These are phyloP conservation scores for Percopsis transmontana DNA, from an alignment of 2,113 vertebrate genomes.

Conservation along the genomic window DNA sequence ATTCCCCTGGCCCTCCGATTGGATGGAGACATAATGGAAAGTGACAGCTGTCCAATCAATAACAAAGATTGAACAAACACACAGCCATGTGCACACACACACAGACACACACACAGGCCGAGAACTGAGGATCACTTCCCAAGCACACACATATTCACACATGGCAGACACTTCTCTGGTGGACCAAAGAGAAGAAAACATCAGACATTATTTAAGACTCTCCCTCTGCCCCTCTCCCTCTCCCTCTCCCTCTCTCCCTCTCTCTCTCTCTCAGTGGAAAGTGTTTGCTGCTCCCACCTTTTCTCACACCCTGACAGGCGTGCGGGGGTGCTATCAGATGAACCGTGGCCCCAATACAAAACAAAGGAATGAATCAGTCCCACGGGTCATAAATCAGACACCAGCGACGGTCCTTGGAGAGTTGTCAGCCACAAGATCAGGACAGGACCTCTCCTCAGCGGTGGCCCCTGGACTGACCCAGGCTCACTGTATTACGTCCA, in stretches of 20 bases:
- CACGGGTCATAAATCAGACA: too few relatives aligned
- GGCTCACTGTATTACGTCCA: conserved; percentile 61
- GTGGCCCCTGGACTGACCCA: conserved; percentile 42
- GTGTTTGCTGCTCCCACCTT: too few relatives aligned
- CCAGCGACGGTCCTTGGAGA: too few relatives aligned
- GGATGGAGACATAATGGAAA: conserved; percentile 56
- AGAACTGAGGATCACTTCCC: background rate
- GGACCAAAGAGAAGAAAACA: conserved; percentile 18
- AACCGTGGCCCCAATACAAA: too few relatives aligned
- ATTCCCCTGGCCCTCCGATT: conserved; percentile 54
- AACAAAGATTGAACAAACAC: conserved; percentile 27
- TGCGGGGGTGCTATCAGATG: too few relatives aligned
- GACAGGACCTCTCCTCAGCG: conserved; percentile 36
- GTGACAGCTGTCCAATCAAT: conserved; percentile 61
- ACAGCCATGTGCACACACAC: background rate
- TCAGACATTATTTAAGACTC: conserved; percentile 53
- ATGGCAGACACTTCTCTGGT: conserved; percentile 12
- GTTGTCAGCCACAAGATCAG: too few relatives aligned
- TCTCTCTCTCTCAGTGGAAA: background rate
- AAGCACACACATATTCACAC: conserved; percentile 1
- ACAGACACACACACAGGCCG: conserved; percentile 7
- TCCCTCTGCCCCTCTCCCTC: background rate
- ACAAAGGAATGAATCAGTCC: too few relatives aligned
- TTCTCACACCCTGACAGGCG: background rate
- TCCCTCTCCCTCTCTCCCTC: background rate